A percentile compares a stretch with the other conserved stretches of the same genome.
Evolutionary conservation across 2,113 vertebrate genomes (phyloP).

Genomic region (Damaliscus lunatus): DNA sequence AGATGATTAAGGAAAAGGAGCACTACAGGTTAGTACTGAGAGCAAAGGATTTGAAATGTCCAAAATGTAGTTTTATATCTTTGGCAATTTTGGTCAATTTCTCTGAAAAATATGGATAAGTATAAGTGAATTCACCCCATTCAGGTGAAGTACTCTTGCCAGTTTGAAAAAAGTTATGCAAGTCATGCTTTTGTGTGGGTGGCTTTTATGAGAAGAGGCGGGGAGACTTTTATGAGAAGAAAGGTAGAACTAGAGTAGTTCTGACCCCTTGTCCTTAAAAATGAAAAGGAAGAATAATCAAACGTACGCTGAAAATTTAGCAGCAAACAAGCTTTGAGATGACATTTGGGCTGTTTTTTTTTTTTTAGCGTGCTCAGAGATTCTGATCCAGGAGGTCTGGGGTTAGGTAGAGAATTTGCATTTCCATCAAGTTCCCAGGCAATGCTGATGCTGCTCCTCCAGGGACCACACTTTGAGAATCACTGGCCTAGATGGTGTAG

Average conservation of each 20-base stretch:
- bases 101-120: background rate
- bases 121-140: background rate
- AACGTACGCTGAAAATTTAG: constrained; percentile 64
- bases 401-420: background rate
- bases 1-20: background rate
- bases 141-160: background rate
- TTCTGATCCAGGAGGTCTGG: background rate
- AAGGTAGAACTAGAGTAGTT: constrained; percentile 31
- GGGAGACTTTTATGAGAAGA: constrained; percentile 29
- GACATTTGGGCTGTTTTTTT: constrained; percentile 75
- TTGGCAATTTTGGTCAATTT: background rate
- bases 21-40: background rate
- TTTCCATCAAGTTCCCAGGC: background rate
- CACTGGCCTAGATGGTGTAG: background rate
- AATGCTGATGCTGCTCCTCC: too few relatives aligned
- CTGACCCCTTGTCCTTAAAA: constrained; percentile 63
- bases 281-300: constrained; percentile 70
- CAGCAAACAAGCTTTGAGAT: constrained; percentile 40
- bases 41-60: background rate
- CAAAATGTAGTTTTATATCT: background rate
- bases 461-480: background rate
- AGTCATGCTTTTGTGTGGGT: background rate
- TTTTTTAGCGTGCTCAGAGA: constrained; percentile 45
- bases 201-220: background rate
- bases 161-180: background rate